These are phyloP conservation scores for Apocrypta bakeri DNA, from an alignment of 1,140 invertebrate genomes.

Conservation along the genomic window DNA sequence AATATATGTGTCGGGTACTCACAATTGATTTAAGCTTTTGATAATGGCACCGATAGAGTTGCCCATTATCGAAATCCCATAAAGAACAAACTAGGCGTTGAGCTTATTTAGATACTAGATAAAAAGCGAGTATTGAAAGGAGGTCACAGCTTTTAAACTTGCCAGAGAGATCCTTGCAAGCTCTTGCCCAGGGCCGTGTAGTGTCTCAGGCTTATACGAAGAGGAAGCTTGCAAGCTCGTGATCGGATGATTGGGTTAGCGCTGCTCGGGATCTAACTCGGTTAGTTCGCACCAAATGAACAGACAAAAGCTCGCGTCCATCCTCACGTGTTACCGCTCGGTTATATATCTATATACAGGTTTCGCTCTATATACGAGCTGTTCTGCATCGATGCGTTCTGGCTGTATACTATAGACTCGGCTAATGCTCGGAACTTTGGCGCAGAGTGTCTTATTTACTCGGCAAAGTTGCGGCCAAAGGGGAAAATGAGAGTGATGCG, in stretches of 20 bases:
- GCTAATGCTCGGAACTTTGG: not conserved
- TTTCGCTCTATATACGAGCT: not conserved
- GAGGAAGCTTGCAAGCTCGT: not conserved
- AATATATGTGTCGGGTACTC: not conserved
- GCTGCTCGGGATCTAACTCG: constrained; percentile 57
- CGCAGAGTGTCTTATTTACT: too few relatives aligned
- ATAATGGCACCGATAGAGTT: not conserved
- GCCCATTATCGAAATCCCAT: not conserved
- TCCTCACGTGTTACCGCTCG: not conserved
- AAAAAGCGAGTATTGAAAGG: not conserved
- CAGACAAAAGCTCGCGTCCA: constrained; percentile 54
- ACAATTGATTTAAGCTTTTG: not conserved
- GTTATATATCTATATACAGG: not conserved
- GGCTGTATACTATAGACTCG: not conserved
- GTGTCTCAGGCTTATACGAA: not conserved
- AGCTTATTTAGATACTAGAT: not conserved
- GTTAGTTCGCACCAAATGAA: constrained; percentile 58
- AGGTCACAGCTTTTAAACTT: not conserved
- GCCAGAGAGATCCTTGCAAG: not conserved
- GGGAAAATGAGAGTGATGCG: not conserved
- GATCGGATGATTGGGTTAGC: constrained; percentile 61
- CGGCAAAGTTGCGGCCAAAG: not conserved
- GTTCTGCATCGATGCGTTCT: not conserved
- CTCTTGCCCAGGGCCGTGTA: not conserved
- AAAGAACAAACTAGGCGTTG: not conserved